Evolutionary conservation across 2,888 invertebrate genomes (phyloP).

Genomic region (Busseola fusca): DNA sequence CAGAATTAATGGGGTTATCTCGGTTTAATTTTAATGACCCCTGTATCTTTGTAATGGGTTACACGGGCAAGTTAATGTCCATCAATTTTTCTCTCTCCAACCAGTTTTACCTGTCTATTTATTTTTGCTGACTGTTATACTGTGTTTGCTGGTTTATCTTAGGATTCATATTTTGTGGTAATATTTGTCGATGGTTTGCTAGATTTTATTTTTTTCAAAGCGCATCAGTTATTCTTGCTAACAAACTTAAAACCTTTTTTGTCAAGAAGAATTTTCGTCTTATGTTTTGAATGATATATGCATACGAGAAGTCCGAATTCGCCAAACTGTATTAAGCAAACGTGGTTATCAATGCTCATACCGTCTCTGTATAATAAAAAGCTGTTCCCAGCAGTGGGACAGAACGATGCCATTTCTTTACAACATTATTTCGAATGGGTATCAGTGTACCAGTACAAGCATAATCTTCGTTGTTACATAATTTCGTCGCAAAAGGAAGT

Average conservation of each 20-base stretch:
- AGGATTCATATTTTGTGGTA: background rate
- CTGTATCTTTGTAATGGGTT: slow-evolving; percentile 35
- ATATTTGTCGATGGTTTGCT: background rate
- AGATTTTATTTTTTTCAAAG: background rate
- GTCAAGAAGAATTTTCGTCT: background rate
- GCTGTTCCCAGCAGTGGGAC: background rate
- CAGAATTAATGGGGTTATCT: slow-evolving; percentile 31
- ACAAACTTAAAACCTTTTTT: background rate
- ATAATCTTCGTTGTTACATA: slow-evolving; percentile 33
- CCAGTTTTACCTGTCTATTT: slow-evolving; percentile 5
- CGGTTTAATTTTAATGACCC: slow-evolving; percentile 39
- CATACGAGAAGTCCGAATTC: too few species aligned
- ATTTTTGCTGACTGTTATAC: slow-evolving; percentile 4
- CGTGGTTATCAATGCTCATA: background rate
- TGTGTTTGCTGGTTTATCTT: background rate
- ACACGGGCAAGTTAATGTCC: slow-evolving; percentile 39
- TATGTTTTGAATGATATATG: too few species aligned
- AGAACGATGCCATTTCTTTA: background rate
- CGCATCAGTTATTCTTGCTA: background rate
- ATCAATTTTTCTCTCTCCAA: slow-evolving; percentile 18
- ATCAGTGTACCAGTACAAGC: too few species aligned
- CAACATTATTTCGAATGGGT: slow-evolving; percentile 9
- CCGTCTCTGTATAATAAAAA: background rate
- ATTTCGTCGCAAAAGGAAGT: slow-evolving; percentile 28
- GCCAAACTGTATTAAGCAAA: background rate